These are phyloP conservation scores for Ectemnius continuus DNA, from an alignment of 2,888 invertebrate species.

Conservation along the genomic window DNA sequence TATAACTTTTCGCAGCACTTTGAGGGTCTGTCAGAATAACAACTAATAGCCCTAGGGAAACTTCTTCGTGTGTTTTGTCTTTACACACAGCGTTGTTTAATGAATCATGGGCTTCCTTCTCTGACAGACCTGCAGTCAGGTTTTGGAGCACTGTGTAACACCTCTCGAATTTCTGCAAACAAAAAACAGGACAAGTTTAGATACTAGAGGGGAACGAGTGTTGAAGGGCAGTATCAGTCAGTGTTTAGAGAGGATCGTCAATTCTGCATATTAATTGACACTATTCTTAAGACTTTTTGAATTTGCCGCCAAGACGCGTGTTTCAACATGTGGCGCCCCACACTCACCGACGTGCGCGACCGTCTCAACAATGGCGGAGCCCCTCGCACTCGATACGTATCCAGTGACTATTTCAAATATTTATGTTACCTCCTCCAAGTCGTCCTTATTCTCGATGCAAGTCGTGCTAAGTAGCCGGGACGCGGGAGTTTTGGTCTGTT, in stretches of 20 bases:
- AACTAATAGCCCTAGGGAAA: conserved; percentile 93
- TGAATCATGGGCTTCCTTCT: conserved; percentile 95
- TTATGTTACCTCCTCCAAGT: conserved; percentile 90
- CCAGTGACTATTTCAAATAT: conserved; percentile 73
- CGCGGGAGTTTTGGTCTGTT: conserved; percentile 76
- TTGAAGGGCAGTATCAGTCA: not conserved
- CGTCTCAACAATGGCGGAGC: conserved; percentile 79
- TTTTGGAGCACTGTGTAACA: conserved; percentile 88
- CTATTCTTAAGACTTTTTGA: conserved; percentile 53
- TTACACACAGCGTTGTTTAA: conserved; percentile 93
- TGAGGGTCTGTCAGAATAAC: conserved; percentile 92
- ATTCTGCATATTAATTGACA: not conserved
- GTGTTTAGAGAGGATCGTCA: not conserved
- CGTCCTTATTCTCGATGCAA: conserved; percentile 92
- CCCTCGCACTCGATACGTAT: conserved; percentile 73
- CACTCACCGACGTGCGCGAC: conserved; percentile 79
- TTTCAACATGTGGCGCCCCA: conserved; percentile 68
- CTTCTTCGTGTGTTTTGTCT: conserved; percentile 94
- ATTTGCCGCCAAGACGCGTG: conserved; percentile 65
- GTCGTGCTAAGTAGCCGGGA: conserved; percentile 90
- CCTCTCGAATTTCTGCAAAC: conserved; percentile 91
- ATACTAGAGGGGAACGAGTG: too few relatives aligned
- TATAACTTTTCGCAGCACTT: conserved; percentile 91
- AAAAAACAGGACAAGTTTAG: too few relatives aligned
- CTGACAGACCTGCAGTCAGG: conserved; percentile 90